Evolutionary conservation across 1,140 invertebrate species (phyloP).

Genomic region (Euura saliciscinereae): DNA sequence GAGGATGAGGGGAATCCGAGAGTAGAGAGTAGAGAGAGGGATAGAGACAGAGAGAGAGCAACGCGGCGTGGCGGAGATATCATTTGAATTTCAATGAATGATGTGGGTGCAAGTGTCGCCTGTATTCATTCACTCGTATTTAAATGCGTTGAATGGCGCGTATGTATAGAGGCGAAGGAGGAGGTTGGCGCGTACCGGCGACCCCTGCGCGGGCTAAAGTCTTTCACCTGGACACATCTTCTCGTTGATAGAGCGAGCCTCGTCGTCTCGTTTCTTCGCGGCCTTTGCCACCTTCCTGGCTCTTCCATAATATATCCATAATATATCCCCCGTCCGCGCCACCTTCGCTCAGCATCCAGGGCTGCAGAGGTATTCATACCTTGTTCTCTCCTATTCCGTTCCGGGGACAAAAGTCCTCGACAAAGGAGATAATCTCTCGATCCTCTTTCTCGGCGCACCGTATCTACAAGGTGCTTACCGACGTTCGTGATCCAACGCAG

Average conservation of each 20-base stretch:
- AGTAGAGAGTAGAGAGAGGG: conserved; percentile 10
- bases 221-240: not conserved
- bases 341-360: not conserved
- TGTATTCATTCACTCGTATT: conserved; percentile 24
- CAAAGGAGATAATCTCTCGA: conserved; percentile 2
- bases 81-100: conserved; percentile 58
- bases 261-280: not conserved
- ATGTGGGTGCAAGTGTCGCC: conserved; percentile 29
- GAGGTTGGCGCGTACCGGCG: not conserved
- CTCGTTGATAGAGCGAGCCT: not conserved
- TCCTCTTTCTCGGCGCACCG: not conserved
- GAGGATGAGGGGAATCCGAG: not conserved
- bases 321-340: not conserved
- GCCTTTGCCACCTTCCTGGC: not conserved
- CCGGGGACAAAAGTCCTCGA: not conserved
- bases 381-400: not conserved
- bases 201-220: not conserved
- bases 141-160: conserved; percentile 6
- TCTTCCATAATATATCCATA: not conserved
- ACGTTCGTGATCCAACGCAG: not conserved
- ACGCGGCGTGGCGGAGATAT: conserved; percentile 28
- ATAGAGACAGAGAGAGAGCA: not conserved
- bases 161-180: not conserved
- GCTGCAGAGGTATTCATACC: not conserved
- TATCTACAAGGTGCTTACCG: not conserved